These are phyloP conservation scores for Tetheella fluctuosa DNA, from an alignment of 2,888 invertebrate genomes.

Conservation along the genomic window DNA sequence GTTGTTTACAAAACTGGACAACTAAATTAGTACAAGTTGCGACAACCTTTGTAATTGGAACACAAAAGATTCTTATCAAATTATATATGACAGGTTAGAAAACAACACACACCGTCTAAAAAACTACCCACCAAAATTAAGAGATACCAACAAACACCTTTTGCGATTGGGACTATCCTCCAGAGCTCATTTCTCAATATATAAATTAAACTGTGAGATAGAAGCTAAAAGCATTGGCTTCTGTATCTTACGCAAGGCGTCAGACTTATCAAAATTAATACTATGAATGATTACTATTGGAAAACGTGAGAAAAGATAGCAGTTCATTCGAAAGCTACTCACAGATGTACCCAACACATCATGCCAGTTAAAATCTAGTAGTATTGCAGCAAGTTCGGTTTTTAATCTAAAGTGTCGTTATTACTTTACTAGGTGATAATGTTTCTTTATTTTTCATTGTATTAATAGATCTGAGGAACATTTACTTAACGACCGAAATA, in stretches of 20 bases:
- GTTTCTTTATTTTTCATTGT: slow-evolving; percentile 40
- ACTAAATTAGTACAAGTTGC: slow-evolving; percentile 56
- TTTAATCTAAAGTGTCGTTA: slow-evolving; percentile 46
- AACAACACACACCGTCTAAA: slow-evolving; percentile 43
- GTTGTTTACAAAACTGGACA: slow-evolving; percentile 51
- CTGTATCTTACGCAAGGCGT: slow-evolving; percentile 73
- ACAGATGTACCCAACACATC: slow-evolving; percentile 18
- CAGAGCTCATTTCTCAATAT: slow-evolving; percentile 58
- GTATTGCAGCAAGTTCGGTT: slow-evolving; percentile 13
- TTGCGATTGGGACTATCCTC: slow-evolving; percentile 53
- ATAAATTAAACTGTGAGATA: slow-evolving; percentile 72
- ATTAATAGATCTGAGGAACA: slow-evolving; percentile 49
- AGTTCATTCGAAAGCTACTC: slow-evolving; percentile 44
- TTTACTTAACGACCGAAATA: slow-evolving; percentile 63
- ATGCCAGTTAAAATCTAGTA: slow-evolving; percentile 13
- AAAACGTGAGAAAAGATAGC: slow-evolving; percentile 60
- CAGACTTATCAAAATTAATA: slow-evolving; percentile 78
- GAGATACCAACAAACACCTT: slow-evolving; percentile 56
- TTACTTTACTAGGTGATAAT: slow-evolving; percentile 47
- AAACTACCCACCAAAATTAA: slow-evolving; percentile 39
- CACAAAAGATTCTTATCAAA: slow-evolving; percentile 56
- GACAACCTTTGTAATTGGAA: slow-evolving; percentile 42
- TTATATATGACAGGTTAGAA: slow-evolving; percentile 54
- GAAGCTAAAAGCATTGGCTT: slow-evolving; percentile 75
- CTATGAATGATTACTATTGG: slow-evolving; percentile 73